These are phyloP conservation scores for Chamaea fasciata DNA, from an alignment of 2,113 vertebrate genomes.

Conservation along the genomic window DNA sequence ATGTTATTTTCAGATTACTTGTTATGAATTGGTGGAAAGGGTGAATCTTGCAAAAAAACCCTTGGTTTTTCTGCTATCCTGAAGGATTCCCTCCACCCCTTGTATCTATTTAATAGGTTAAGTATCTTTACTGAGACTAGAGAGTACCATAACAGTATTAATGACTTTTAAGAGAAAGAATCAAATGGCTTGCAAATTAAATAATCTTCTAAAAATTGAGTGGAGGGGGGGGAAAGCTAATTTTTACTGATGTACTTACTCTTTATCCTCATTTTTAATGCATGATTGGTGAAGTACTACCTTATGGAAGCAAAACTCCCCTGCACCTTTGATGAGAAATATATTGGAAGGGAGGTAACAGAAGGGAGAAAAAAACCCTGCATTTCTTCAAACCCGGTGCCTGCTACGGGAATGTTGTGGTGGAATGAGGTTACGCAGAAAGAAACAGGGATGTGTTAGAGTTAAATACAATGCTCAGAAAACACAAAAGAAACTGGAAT, in stretches of 20 bases:
- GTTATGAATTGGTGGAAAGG: background rate
- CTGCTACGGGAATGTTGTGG: background rate
- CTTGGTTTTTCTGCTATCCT: background rate
- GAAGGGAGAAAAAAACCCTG: background rate
- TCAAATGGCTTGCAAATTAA: background rate
- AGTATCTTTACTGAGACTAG: background rate
- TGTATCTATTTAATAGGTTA: background rate
- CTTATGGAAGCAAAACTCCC: background rate
- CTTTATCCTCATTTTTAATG: background rate
- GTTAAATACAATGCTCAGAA: conserved; percentile 21
- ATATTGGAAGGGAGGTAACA: background rate
- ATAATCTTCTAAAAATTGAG: accelerated
- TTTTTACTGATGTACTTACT: background rate
- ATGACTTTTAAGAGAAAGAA: background rate
- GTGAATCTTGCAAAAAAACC: background rate
- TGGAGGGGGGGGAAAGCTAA: accelerated
- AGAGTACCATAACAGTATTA: background rate
- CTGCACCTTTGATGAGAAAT: background rate
- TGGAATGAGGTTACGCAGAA: conserved; percentile 3
- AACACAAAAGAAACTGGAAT: conserved; percentile 47
- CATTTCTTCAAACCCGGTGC: background rate
- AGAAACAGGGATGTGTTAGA: background rate
- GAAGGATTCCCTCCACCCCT: accelerated
- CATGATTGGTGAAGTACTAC: background rate
- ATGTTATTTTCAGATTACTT: background rate